Percentiles rank a stretch among this genome's conserved stretches.
Evolutionary conservation across 2,113 vertebrate genomes (phyloP).

Genomic region (Ophiodon elongatus): DNA sequence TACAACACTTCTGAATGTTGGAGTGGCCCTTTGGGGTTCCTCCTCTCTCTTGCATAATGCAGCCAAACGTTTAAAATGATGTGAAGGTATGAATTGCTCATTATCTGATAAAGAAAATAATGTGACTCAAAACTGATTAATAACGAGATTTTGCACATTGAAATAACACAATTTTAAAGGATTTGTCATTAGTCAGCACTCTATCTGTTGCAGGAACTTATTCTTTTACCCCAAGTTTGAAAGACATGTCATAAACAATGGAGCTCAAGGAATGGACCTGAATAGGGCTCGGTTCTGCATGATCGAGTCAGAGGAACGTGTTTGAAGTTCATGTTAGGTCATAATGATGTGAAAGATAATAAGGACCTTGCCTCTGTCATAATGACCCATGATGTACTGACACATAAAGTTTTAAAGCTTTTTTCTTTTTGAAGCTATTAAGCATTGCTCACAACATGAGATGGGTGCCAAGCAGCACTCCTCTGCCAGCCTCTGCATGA

Average conservation of each 20-base stretch:
- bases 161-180: conserved; percentile 13
- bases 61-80: conserved; percentile 37
- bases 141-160: conserved; percentile 27
- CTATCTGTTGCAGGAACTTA: not conserved
- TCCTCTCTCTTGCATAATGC: conserved; percentile 28
- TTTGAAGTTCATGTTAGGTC: conserved; percentile 68
- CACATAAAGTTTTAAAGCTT: conserved; percentile 36
- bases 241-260: conserved; percentile 67
- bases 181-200: not conserved
- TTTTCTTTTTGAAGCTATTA: conserved; percentile 11
- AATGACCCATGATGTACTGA: conserved; percentile 46
- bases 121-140: conserved; percentile 20
- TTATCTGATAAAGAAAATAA: not conserved
- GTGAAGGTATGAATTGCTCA: conserved; percentile 19
- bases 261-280: conserved; percentile 63
- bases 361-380: conserved; percentile 47
- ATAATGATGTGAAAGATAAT: conserved; percentile 55
- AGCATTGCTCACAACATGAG: conserved; percentile 31
- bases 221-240: conserved; percentile 46
- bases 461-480: conserved; percentile 39
- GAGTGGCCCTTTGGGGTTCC: conserved; percentile 26
- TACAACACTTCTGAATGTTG: conserved; percentile 22
- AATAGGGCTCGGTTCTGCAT: conserved; percentile 74
- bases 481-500: conserved; percentile 7
- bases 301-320: conserved; percentile 70